Percentiles rank a stretch among this genome's conserved stretches.
phyloP scores from a whole-genome alignment of 2,888 invertebrate species.

The Orgyia antiqua region DNA sequence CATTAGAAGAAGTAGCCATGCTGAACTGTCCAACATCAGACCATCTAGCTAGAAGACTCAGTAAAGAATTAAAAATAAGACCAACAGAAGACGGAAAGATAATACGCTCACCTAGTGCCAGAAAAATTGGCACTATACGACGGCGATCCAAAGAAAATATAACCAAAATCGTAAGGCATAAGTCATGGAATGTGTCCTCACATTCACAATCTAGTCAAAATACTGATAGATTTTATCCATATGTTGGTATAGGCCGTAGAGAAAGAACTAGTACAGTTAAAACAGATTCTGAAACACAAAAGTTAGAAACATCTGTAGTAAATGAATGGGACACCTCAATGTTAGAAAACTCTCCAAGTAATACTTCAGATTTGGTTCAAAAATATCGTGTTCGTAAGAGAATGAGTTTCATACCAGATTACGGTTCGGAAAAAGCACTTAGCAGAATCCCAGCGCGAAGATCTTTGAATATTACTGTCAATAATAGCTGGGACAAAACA shows the following conservation, averaged over 20 bases:
- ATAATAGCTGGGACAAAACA: slow-evolving; percentile 48
- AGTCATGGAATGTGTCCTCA: slow-evolving; percentile 81
- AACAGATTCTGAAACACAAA: slow-evolving; percentile 37
- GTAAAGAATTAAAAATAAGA: slow-evolving; percentile 85
- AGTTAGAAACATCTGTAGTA: slow-evolving; percentile 27
- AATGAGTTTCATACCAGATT: slow-evolving; percentile 51
- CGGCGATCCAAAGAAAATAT: slow-evolving; percentile 83
- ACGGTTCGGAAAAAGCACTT: slow-evolving; percentile 51
- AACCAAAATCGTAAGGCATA: slow-evolving; percentile 77
- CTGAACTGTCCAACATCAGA: slow-evolving; percentile 81
- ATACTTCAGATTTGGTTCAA: slow-evolving; percentile 42
- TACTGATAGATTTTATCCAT: slow-evolving; percentile 71
- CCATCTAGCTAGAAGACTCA: slow-evolving; percentile 83
- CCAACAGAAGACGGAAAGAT: slow-evolving; percentile 83
- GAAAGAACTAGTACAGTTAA: slow-evolving; percentile 56
- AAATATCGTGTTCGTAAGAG: slow-evolving; percentile 57
- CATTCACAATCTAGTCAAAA: slow-evolving; percentile 60
- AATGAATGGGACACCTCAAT: slow-evolving; percentile 50
- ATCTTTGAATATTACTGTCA: slow-evolving; percentile 49
- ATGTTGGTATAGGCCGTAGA: slow-evolving; percentile 68
- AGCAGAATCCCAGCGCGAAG: slow-evolving; percentile 51
- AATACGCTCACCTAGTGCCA: slow-evolving; percentile 87
- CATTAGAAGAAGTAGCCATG: slow-evolving; percentile 82
- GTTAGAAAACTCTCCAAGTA: slow-evolving; percentile 46
- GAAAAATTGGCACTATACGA: slow-evolving; percentile 87